These are phyloP conservation scores for Drosophila littoralis DNA, from an alignment of 1,140 invertebrate genomes.

Conservation along the genomic window DNA sequence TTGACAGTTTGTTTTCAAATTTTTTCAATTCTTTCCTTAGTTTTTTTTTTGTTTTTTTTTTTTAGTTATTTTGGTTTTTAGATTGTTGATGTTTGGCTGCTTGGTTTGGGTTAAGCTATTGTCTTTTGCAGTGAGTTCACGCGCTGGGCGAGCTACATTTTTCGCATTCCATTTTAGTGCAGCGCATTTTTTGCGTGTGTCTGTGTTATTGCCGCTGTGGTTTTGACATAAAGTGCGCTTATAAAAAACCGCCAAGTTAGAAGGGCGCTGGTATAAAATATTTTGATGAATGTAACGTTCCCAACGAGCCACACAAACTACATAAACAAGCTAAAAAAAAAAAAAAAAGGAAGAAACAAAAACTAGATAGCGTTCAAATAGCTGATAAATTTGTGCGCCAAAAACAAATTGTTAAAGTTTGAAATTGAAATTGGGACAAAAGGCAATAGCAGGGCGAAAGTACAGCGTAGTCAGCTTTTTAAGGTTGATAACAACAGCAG, in stretches of 20 bases:
- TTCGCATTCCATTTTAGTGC: constrained; percentile 61
- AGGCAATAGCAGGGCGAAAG: constrained; percentile 44
- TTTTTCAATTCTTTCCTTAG: constrained; percentile 34
- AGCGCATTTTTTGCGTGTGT: constrained; percentile 38
- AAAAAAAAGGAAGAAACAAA: neutral
- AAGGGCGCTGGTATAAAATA: constrained; percentile 67
- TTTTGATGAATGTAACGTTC: constrained; percentile 77
- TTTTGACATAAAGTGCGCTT: constrained; percentile 82
- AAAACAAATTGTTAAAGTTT: constrained; percentile 81
- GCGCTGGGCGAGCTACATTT: constrained; percentile 51
- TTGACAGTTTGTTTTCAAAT: constrained; percentile 76
- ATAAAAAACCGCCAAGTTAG: constrained; percentile 80
- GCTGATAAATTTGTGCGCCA: constrained; percentile 72
- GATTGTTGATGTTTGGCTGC: constrained; percentile 36
- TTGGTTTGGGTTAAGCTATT: constrained; percentile 52
- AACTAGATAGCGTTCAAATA: constrained; percentile 63
- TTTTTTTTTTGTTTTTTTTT: constrained; percentile 12
- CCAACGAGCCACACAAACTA: constrained; percentile 32
- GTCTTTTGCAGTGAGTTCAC: constrained; percentile 52
- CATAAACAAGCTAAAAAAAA: neutral
- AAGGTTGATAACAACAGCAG: constrained; percentile 10
- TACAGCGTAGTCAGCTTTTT: constrained; percentile 24
- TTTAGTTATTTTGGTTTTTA: constrained; percentile 23
- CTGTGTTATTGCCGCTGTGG: constrained; percentile 66
- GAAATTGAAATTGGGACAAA: constrained; percentile 79